These are phyloP conservation scores for Antheraea assamensis DNA, from an alignment of 2,888 invertebrate species.

Conservation along the genomic window DNA sequence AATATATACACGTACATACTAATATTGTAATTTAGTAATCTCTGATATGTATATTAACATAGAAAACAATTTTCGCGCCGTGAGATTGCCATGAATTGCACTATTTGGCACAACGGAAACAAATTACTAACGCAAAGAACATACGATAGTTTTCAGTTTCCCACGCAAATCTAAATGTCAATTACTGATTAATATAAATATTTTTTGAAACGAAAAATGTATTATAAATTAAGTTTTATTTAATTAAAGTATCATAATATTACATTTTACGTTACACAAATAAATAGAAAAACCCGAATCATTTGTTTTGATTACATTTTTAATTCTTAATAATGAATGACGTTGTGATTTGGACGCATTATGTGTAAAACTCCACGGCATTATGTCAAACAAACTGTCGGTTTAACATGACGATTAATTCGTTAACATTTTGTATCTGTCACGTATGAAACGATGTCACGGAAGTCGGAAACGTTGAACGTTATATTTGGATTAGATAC, in stretches of 20 bases:
- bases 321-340: conserved; percentile 22
- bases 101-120: neutral
- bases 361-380: conserved; percentile 30
- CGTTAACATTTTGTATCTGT: conserved; percentile 42
- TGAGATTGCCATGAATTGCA: neutral
- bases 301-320: neutral
- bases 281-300: neutral
- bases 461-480: conserved; percentile 9
- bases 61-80: neutral
- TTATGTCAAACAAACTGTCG: conserved; percentile 49
- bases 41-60: too few relatives aligned
- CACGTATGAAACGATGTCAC: conserved; percentile 22
- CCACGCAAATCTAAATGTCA: neutral
- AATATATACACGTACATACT: too few relatives aligned
- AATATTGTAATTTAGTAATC: too few relatives aligned
- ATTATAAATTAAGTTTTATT: too few relatives aligned
- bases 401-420: conserved; percentile 48
- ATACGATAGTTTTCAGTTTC: neutral
- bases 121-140: neutral
- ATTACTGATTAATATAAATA: too few relatives aligned
- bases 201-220: too few relatives aligned
- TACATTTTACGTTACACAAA: neutral
- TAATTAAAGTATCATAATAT: too few relatives aligned
- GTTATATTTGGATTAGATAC: conserved; percentile 11
- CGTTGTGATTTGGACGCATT: conserved; percentile 31